Base-by-base conservation (phyloP, 2,113 vertebrate genomes). In the Nicator chloris region DNA sequence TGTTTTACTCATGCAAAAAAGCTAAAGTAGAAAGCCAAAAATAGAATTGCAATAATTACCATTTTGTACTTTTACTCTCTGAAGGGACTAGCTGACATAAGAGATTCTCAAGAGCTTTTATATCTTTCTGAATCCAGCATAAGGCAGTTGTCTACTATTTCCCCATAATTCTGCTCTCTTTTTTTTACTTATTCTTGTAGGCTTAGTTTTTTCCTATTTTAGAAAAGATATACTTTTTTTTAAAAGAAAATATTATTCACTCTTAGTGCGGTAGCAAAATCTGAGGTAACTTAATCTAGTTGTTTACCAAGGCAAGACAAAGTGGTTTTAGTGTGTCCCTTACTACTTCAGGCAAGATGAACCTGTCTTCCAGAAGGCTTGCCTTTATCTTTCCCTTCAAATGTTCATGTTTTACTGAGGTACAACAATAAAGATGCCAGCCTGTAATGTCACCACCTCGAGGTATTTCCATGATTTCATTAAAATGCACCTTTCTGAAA, bases 401-500 rank as follows among this genome's bases (percentile, higher is more conserved):
- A 53, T 2, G 0, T 30, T 47, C 51, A 75, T 3, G 0, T 83
- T 89, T 66, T 78, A 31, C 80, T 64, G 65, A 92, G 35, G 19
- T 68, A 47, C 31, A 75, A 35, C n/a, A 85, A 59, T 15, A 47
- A 64, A 60, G 57, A 65, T 60, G 4, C 12, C 20, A 86, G 60
- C 49, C 73, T 78, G 37, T 26, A 72, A 60, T 45, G 53, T 61
- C 77, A 87, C 10, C 68, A 78, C 83, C 83, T 92, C 47, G 0
- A 95, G 73, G 40, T 86, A 87, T 79, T 90, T 75, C 60, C 49
- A 31, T 31, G 28, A 73, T 79, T 92, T 86, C 42, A 91, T 78
- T 86, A 68, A 93, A 91, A 91, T 42, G 40, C 42, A 87, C n/a
- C 73, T 92, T 92, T 91, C 77, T 94, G 64, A 79, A 87, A 79